These are phyloP conservation scores for Xestia rhomboidea DNA, from an alignment of 2,888 invertebrate species.

Conservation along the genomic window DNA sequence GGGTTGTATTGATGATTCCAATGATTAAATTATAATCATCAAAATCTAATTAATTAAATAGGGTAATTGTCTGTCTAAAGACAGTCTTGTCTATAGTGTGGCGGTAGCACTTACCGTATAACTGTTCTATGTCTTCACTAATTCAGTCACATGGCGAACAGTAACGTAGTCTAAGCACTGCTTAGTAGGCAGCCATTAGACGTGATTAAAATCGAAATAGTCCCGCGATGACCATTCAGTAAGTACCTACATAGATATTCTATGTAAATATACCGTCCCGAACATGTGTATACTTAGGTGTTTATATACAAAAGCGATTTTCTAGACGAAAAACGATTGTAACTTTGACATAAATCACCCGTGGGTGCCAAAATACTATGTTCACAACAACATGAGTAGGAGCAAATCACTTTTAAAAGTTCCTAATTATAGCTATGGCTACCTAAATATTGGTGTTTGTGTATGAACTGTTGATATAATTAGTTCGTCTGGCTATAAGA, in stretches of 20 bases:
- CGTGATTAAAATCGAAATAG: conserved; percentile 42
- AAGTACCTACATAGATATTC: not conserved
- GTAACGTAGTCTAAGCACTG: not conserved
- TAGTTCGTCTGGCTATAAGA: not conserved
- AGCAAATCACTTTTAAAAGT: not conserved
- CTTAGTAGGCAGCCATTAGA: conserved; percentile 8
- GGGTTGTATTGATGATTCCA: no score
- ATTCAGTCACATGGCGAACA: conserved; percentile 4
- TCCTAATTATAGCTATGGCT: not conserved
- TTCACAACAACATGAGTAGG: not conserved
- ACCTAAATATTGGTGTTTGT: not conserved
- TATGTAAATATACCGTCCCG: not conserved
- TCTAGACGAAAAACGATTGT: not conserved
- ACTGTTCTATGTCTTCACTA: no score
- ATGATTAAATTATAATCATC: no score
- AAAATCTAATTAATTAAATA: no score
- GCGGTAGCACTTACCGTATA: no score
- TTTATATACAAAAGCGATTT: not conserved
- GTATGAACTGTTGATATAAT: not conserved
- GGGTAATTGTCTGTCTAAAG: no score
- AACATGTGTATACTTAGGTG: not conserved
- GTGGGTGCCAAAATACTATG: not conserved
- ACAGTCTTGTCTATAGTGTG: no score
- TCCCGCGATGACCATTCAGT: conserved; percentile 1
- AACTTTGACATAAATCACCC: not conserved